A percentile compares a stretch with the other conserved stretches of the same genome.
Conservation (phyloP, 1,140 invertebrate genomes). For the Cecropterus lyciades region DNA sequence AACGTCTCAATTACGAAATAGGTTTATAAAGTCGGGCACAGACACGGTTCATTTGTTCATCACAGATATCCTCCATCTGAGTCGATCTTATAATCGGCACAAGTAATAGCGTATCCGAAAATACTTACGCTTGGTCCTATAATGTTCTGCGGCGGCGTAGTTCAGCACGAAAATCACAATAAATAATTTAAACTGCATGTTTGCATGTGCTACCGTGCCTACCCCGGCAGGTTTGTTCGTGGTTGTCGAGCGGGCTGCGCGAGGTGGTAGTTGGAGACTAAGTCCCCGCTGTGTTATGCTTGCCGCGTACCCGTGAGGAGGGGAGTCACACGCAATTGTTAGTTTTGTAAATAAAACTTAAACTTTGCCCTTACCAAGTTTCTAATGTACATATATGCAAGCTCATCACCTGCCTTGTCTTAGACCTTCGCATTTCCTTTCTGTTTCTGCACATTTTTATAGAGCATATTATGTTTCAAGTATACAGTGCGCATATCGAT, state of each 20-base stretch:
- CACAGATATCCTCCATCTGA: constrained; percentile 34
- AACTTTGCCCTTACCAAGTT: constrained; percentile 57
- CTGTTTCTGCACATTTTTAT: too few relatives aligned
- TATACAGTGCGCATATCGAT: too few relatives aligned
- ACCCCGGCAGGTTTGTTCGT: constrained; percentile 40
- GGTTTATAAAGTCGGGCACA: constrained; percentile 31
- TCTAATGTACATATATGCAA: constrained; percentile 22
- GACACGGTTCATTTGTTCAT: constrained; percentile 34
- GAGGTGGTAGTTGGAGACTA: constrained; percentile 64
- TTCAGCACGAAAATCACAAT: constrained; percentile 67
- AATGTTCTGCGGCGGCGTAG: constrained; percentile 62
- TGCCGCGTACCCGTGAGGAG: constrained; percentile 53
- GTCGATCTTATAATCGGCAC: constrained; percentile 29
- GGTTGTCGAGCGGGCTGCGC: constrained; percentile 58
- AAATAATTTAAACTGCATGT: constrained; percentile 69
- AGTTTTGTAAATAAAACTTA: constrained; percentile 73
- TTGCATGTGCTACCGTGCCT: constrained; percentile 37
- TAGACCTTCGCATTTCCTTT: background rate
- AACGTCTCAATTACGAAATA: constrained; percentile 49
- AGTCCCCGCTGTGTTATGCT: constrained; percentile 51
- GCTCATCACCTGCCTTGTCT: constrained; percentile 7
- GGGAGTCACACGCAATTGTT: constrained; percentile 71
- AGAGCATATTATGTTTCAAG: too few relatives aligned
- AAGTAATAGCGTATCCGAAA: constrained; percentile 37
- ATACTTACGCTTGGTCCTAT: constrained; percentile 77